Conservation (phyloP, 2,888 invertebrate genomes). For the Ametastegia equiseti region DNA sequence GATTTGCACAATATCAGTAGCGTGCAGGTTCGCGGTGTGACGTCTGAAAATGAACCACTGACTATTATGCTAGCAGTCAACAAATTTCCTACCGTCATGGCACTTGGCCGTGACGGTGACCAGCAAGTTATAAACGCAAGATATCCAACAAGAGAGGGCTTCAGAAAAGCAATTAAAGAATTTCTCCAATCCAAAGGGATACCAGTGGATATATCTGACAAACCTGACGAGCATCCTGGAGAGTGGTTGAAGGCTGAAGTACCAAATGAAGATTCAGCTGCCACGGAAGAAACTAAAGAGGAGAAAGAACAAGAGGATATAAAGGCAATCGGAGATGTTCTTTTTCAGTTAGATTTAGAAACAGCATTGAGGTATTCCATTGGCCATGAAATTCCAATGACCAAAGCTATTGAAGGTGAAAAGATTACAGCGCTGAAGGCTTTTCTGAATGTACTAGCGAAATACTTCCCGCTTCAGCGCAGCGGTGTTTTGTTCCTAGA, state of each 20-base stretch:
- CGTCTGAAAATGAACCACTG: conserved; percentile 78
- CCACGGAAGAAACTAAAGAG: conserved; percentile 65
- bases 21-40: conserved; percentile 80
- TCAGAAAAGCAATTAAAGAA: conserved; percentile 78
- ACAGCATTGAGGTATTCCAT: conserved; percentile 90
- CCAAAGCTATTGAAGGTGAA: conserved; percentile 84
- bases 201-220: conserved; percentile 47
- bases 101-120: conserved; percentile 75
- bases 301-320: conserved; percentile 69
- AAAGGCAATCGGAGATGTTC: conserved; percentile 77
- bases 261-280: conserved; percentile 62
- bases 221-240: conserved; percentile 58
- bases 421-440: conserved; percentile 85
- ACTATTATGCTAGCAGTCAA: conserved; percentile 76
- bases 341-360: conserved; percentile 93
- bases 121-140: conserved; percentile 74
- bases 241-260: conserved; percentile 75
- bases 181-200: conserved; percentile 74
- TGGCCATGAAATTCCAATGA: conserved; percentile 88
- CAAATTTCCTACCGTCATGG: conserved; percentile 79
- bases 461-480: conserved; percentile 88
- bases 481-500: conserved; percentile 83
- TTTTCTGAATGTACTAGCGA: conserved; percentile 84
- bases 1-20: conserved; percentile 80
- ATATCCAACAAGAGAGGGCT: conserved; percentile 75